These are phyloP conservation scores for Tupaia tana DNA, from an alignment of 2,113 vertebrate species.

Conservation along the genomic window DNA sequence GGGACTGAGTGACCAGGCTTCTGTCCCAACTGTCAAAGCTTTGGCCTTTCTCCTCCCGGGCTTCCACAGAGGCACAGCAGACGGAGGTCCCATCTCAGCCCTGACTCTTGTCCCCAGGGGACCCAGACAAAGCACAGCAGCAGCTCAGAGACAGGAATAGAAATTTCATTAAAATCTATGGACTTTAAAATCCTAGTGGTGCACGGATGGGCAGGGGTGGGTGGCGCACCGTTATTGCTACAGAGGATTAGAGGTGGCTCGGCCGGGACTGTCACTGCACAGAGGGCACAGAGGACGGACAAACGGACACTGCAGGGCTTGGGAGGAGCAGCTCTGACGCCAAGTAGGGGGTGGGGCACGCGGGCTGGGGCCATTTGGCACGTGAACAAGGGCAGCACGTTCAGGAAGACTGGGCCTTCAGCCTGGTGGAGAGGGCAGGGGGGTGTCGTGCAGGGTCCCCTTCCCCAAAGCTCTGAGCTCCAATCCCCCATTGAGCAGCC, in stretches of 20 bases:
- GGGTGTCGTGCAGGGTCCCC: neutral
- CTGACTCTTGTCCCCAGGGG: slow-evolving; percentile 19
- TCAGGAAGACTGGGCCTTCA: slow-evolving; percentile 60
- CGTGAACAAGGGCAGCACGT: slow-evolving; percentile 60
- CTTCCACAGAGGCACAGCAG: slow-evolving; percentile 15
- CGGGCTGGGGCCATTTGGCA: slow-evolving; percentile 78
- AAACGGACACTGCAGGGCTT: slow-evolving; percentile 46
- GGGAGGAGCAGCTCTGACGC: slow-evolving; percentile 36
- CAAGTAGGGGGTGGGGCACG: neutral
- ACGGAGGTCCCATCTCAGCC: slow-evolving; percentile 55
- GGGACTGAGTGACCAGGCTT: neutral
- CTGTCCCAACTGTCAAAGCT: neutral
- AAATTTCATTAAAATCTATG: slow-evolving; percentile 91
- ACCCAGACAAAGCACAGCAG: slow-evolving; percentile 78
- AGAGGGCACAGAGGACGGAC: slow-evolving; percentile 53
- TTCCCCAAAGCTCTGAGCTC: slow-evolving; percentile 23
- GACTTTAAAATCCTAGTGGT: slow-evolving; percentile 87
- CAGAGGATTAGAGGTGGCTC: slow-evolving; percentile 75
- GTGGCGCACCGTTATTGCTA: slow-evolving; percentile 76
- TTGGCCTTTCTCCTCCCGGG: neutral
- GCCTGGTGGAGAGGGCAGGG: slow-evolving; percentile 31
- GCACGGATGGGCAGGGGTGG: slow-evolving; percentile 58
- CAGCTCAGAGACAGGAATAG: slow-evolving; percentile 86
- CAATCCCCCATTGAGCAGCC: slow-evolving; percentile 26
- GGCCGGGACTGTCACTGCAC: slow-evolving; percentile 68